These are phyloP conservation scores for Chymomyza amoena DNA, from an alignment of 2,888 invertebrate genomes.

Conservation along the genomic window DNA sequence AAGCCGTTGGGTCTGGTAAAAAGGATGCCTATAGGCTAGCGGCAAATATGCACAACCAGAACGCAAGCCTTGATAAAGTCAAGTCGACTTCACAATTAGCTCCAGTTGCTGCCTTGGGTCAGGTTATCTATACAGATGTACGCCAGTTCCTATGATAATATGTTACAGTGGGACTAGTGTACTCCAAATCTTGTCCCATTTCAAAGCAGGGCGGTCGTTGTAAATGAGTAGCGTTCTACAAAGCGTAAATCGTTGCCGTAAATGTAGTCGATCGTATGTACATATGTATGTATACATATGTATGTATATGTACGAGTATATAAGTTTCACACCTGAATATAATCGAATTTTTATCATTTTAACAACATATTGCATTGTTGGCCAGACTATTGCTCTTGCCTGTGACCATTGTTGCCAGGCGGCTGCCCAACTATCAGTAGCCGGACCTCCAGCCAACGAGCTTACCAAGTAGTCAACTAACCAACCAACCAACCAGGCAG, in stretches of 20 bases:
- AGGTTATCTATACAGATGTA: not conserved
- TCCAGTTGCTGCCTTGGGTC: constrained; percentile 45
- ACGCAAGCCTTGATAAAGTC: constrained; percentile 46
- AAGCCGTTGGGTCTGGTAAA: constrained; percentile 32
- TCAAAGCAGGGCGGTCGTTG: constrained; percentile 9
- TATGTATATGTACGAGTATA: constrained; percentile 35
- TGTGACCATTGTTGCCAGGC: constrained; percentile 38
- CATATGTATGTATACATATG: too few species aligned
- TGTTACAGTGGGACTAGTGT: too few species aligned
- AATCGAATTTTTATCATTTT: constrained; percentile 75
- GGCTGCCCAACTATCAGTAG: constrained; percentile 22
- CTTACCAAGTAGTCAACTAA: constrained; percentile 8
- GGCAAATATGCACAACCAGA: constrained; percentile 2
- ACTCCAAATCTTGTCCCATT: not conserved
- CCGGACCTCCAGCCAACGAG: constrained; percentile 19
- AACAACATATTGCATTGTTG: constrained; percentile 74
- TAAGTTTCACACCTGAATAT: constrained; percentile 77
- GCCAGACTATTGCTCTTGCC: constrained; percentile 28
- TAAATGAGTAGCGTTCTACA: constrained; percentile 50
- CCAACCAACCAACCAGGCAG: constrained; percentile 23
- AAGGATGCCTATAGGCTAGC: constrained; percentile 42
- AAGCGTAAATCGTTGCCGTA: constrained; percentile 65
- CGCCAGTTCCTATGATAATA: too few species aligned
- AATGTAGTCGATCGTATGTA: constrained; percentile 13
- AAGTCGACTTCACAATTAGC: constrained; percentile 62